phyloP scores from a whole-genome alignment of 2,888 invertebrate genomes.

The Drosophila melanocephala region DNA sequence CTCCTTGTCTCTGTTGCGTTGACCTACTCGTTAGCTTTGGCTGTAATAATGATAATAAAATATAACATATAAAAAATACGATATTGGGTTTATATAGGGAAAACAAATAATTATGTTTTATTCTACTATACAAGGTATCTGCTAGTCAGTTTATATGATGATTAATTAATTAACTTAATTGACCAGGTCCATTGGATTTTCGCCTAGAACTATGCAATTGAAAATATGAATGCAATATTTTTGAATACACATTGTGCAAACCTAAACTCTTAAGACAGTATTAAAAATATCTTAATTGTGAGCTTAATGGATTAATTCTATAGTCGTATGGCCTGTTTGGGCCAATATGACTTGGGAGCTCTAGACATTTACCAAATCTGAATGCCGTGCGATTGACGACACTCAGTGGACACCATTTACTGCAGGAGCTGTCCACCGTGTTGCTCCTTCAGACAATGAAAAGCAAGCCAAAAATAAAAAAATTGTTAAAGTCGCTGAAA shows the following conservation, averaged over 20 bases:
- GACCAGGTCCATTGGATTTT: neutral
- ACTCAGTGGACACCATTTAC: constrained; percentile 5
- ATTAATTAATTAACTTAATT: too few relatives aligned
- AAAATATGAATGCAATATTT: neutral
- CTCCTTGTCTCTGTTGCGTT: neutral
- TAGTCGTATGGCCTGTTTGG: neutral
- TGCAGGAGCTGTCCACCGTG: constrained; percentile 1
- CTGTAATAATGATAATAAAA: neutral
- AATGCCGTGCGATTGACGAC: constrained; percentile 1
- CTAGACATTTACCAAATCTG: neutral
- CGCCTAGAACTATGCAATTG: neutral
- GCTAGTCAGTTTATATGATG: neutral
- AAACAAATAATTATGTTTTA: neutral
- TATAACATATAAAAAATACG: neutral
- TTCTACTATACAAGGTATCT: neutral
- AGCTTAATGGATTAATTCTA: neutral
- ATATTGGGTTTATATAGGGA: neutral
- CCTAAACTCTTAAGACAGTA: neutral
- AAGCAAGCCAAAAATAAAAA: neutral
- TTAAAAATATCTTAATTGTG: neutral
- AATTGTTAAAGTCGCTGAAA: constrained; percentile 46
- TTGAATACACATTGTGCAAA: neutral
- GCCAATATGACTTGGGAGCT: neutral
- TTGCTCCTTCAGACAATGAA: constrained; percentile 13
- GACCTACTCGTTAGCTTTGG: constrained; percentile 15